Evolutionary conservation across 1,140 invertebrate genomes (phyloP).

Genomic region (Pogonomyrmex californicus): DNA sequence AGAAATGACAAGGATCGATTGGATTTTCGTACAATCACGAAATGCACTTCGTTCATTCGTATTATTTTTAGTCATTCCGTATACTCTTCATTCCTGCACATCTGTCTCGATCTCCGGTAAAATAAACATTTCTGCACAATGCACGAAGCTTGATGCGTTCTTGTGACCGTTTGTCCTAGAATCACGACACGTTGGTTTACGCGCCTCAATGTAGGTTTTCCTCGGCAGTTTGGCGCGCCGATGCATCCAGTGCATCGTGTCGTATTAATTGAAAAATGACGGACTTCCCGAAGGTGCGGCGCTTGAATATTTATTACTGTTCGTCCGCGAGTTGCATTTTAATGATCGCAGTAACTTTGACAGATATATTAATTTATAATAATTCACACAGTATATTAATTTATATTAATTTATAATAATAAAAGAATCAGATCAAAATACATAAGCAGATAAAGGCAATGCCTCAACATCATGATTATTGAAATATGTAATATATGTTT

Average conservation of each 20-base stretch:
- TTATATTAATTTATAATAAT: constrained; percentile 5
- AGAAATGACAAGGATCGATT: not conserved
- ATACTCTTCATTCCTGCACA: constrained; percentile 43
- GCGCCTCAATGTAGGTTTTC: constrained; percentile 39
- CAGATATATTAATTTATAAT: not conserved
- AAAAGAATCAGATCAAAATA: not conserved
- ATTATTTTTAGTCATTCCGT: constrained; percentile 28
- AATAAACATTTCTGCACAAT: constrained; percentile 59
- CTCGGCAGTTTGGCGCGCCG: constrained; percentile 1
- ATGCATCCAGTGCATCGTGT: constrained; percentile 6
- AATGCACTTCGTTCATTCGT: constrained; percentile 33
- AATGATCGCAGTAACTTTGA: not conserved
- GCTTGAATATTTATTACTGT: constrained; percentile 8
- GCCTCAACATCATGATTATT: not conserved
- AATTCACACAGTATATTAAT: not conserved
- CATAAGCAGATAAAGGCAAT: not conserved
- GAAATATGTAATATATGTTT: not conserved
- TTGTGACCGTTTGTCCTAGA: constrained; percentile 67
- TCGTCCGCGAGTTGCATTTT: not conserved
- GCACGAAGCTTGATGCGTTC: constrained; percentile 40
- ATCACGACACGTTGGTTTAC: constrained; percentile 46
- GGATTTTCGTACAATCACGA: constrained; percentile 1
- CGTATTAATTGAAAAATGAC: constrained; percentile 44
- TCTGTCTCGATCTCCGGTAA: constrained; percentile 61
- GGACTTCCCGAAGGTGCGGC: constrained; percentile 16